Percentiles rank a stretch among this genome's conserved stretches.
phyloP scores from a whole-genome alignment of 2,113 vertebrate species.

The Ammodramus savannarum region DNA sequence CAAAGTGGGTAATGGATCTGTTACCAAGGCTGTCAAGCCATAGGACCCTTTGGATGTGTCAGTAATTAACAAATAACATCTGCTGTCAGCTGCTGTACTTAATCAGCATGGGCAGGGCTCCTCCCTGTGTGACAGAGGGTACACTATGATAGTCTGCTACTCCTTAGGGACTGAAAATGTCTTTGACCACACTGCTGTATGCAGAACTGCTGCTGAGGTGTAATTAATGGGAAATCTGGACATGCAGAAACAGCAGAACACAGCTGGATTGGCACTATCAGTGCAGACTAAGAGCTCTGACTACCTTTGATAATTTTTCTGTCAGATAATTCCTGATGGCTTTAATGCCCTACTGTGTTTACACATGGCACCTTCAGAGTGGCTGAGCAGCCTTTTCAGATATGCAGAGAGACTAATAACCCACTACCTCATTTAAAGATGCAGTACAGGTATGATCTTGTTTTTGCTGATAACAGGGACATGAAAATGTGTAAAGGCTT shows the following conservation, averaged over 20 bases:
- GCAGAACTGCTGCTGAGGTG: neutral
- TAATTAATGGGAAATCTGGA: slow-evolving; percentile 15
- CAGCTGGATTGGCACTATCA: neutral
- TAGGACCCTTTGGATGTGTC: slow-evolving; percentile 22
- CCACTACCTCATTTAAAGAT: neutral
- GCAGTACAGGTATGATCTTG: neutral
- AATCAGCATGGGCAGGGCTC: neutral
- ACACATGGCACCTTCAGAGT: neutral
- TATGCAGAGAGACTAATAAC: neutral
- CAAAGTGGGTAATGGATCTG: neutral
- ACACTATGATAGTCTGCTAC: neutral
- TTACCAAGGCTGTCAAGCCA: neutral
- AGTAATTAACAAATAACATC: slow-evolving; percentile 53
- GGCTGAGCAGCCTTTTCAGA: neutral
- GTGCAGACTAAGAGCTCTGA: neutral
- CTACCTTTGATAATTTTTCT: neutral
- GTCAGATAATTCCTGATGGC: neutral
- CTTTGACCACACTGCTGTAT: neutral
- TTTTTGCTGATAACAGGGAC: neutral
- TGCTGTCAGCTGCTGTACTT: slow-evolving; percentile 41
- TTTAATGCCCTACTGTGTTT: neutral
- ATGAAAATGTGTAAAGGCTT: neutral
- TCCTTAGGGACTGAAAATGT: neutral
- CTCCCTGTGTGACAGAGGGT: neutral
- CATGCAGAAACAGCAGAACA: neutral